A percentile compares a stretch with the other conserved stretches of the same genome.
Evolutionary conservation across 2,113 vertebrate species (phyloP).

Genomic region (Chionomys nivalis): DNA sequence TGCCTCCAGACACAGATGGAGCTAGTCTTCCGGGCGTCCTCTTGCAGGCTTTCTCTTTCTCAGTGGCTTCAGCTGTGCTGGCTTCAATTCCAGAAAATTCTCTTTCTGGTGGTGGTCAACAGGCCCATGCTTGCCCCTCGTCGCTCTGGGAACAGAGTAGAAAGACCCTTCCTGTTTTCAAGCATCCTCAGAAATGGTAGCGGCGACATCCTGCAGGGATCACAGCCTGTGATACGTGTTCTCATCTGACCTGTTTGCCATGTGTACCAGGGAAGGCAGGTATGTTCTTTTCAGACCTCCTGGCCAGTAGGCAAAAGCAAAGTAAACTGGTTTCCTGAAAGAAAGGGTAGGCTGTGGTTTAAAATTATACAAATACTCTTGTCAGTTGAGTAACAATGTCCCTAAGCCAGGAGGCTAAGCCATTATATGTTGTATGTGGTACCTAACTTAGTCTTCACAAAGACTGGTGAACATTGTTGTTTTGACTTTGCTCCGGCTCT

Average conservation of each 20-base stretch:
- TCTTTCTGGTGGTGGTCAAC: not conserved
- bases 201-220: not conserved
- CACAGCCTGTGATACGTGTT: not conserved
- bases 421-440: not conserved
- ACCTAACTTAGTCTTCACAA: not conserved
- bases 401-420: not conserved
- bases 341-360: not conserved
- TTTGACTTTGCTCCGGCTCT: not conserved
- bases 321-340: not conserved
- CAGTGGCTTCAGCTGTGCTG: not conserved
- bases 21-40: not conserved
- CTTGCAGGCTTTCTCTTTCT: not conserved
- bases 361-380: not conserved
- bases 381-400: not conserved
- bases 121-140: not conserved
- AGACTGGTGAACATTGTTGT: not conserved
- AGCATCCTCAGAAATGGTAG: too few species aligned
- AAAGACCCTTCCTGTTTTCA: not conserved
- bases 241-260: not conserved
- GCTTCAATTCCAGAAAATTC: not conserved
- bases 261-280: accelerated
- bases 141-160: not conserved
- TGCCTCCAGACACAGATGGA: not conserved
- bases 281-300: not conserved
- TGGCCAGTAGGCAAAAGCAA: not conserved